A percentile compares a stretch with the other conserved stretches of the same genome.
These are phyloP conservation scores for Dipodomys merriami DNA, from an alignment of 2,113 vertebrate genomes.

Conservation along the genomic window DNA sequence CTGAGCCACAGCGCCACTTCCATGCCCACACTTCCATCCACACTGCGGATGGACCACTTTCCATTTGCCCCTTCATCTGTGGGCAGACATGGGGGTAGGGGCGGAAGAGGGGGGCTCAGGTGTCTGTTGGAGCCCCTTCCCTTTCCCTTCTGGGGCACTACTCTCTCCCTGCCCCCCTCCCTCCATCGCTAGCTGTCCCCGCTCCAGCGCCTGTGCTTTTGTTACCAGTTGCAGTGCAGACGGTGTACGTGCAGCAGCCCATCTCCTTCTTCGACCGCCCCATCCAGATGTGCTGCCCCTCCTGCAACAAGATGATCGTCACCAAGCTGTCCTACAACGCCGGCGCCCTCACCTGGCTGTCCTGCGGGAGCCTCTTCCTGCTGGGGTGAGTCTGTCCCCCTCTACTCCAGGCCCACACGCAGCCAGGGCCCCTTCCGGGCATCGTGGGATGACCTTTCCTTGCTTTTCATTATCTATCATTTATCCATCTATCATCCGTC, in stretches of 20 bases:
- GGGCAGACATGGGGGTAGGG: rapidly evolving
- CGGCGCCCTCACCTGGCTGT: slow-evolving; percentile 91
- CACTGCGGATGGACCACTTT: rapidly evolving
- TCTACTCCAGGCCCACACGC: not conserved
- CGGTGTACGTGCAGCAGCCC: slow-evolving; percentile 87
- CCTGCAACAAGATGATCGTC: slow-evolving; percentile 87
- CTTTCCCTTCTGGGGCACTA: too few relatives aligned
- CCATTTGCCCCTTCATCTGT: not conserved
- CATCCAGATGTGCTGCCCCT: slow-evolving; percentile 88
- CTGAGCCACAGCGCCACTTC: too few relatives aligned
- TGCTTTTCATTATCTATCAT: not conserved
- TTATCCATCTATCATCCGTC: too few relatives aligned
- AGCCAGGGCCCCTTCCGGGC: not conserved
- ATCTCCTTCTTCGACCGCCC: slow-evolving; percentile 86
- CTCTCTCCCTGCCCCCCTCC: too few relatives aligned
- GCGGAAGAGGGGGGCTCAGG: not conserved
- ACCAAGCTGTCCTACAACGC: slow-evolving; percentile 86
- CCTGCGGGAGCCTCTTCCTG: slow-evolving; percentile 90
- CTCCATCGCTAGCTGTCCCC: too few relatives aligned
- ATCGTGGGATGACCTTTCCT: not conserved
- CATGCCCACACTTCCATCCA: too few relatives aligned
- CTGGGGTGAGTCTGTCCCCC: slow-evolving; percentile 86
- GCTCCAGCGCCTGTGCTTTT: not conserved
- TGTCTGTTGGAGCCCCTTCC: not conserved
- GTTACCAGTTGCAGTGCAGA: slow-evolving; percentile 86